These are phyloP conservation scores for Poecilus cupreus DNA, from an alignment of 2,888 invertebrate genomes.

Conservation along the genomic window DNA sequence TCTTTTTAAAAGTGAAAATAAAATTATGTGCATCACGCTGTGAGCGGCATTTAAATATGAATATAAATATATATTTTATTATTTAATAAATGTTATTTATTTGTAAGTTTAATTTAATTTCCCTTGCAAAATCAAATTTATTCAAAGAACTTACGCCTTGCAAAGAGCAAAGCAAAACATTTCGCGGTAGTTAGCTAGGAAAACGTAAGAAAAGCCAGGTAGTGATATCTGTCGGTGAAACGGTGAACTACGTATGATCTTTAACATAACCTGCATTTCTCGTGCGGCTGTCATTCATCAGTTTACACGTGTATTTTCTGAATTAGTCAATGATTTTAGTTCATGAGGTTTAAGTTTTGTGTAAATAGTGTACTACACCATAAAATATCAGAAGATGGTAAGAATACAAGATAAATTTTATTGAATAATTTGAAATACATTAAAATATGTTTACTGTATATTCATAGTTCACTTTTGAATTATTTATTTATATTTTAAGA, in stretches of 20 bases:
- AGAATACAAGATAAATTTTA: neutral
- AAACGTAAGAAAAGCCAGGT: too few relatives aligned
- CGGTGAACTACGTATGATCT: neutral
- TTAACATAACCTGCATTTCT: slow-evolving; percentile 32
- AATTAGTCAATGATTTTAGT: neutral
- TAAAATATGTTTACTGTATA: slow-evolving; percentile 5
- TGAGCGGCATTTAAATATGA: too few relatives aligned
- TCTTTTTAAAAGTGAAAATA: too few relatives aligned
- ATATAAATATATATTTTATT: too few relatives aligned
- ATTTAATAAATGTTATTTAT: too few relatives aligned
- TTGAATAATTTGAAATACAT: neutral
- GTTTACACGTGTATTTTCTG: slow-evolving; percentile 48
- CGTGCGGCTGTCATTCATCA: slow-evolving; percentile 31
- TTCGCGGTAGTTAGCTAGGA: too few relatives aligned
- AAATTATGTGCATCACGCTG: too few relatives aligned
- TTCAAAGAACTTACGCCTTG: too few relatives aligned
- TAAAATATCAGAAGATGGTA: neutral
- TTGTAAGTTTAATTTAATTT: too few relatives aligned
- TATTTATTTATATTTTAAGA: too few relatives aligned
- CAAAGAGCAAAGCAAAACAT: too few relatives aligned
- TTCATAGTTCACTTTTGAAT: neutral
- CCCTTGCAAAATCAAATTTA: too few relatives aligned
- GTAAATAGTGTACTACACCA: neutral
- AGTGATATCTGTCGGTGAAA: slow-evolving; percentile 10
- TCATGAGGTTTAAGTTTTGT: neutral